Evolutionary conservation across 2,113 vertebrate genomes (phyloP), one percentile per base, ranked within the genome.

Genomic region (Pseudorectes ferrugineus): DNA sequence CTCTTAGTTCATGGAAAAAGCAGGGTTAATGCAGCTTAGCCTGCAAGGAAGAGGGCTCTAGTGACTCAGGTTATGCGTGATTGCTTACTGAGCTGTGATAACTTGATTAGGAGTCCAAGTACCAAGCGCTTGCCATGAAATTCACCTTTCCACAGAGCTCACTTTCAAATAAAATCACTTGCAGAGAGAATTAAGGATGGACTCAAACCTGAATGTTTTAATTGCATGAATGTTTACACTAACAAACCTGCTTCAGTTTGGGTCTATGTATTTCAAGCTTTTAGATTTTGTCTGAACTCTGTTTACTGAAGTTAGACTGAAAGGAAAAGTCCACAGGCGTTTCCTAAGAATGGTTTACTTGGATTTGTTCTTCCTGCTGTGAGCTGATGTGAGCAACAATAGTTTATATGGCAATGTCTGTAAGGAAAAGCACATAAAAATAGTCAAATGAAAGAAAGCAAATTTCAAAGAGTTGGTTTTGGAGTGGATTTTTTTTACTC

Each of bases 81-180:
- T 49, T 88, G 74, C 59, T 90, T 66, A 92, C 14, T 73, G 90
- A 85, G 71, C 88, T 86, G 46, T 36, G 85, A 66, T 88, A 92
- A 93, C 68, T 58, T 49, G 46, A 92, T 90, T 77, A 92, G 40
- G 67, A 83, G 17, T 31, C 55, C 78, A 85, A 85, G 18, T 1
- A 77, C 35, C 46, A 62, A 63, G 72, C 19, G 33, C 85, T 55
- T 71, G 55, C 61, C 38, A n/a, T 46, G 66, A 93, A 89, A 76
- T 72, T 82, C 45, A 87, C 66, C 23, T 92, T 92, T 82, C 74
- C 22, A 58, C 31, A 46, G 74, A n/a, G 23, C 48, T 93, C 16
- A 22, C 21, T 70, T 48, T 40, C 67, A 92, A 83, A 28, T 26
- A 82, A 72, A 38, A 62, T 61, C 35, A n/a, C 19, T 75, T 55